phyloP scores from a whole-genome alignment of 2,113 vertebrate species.

The Orycteropus afer region DNA sequence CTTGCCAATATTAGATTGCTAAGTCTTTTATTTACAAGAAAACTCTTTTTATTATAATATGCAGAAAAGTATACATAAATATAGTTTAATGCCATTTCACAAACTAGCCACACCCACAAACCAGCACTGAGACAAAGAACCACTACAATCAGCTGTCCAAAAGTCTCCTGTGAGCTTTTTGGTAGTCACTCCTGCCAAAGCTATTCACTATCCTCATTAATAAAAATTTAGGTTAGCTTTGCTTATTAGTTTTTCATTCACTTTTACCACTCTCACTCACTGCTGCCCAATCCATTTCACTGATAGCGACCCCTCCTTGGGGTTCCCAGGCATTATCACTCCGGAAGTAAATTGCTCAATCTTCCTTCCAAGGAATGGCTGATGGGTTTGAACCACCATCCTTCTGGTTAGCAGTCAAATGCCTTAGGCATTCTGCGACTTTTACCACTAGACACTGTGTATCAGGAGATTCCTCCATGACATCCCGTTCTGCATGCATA shows the following conservation, averaged over 20 bases:
- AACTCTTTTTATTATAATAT: not conserved
- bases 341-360: no score
- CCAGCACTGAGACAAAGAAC: not conserved
- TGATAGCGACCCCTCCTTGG: no score
- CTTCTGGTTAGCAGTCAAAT: no score
- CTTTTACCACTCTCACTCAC: no score
- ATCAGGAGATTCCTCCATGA: not conserved
- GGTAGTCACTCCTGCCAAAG: not conserved
- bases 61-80: not conserved
- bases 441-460: not conserved
- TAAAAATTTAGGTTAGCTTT: not conserved
- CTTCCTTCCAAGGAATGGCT: no score
- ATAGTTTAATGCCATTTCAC: not conserved
- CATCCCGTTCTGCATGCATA: not conserved
- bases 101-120: not conserved
- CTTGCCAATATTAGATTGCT: not conserved
- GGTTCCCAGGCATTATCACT: no score
- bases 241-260: not conserved
- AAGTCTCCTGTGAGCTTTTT: not conserved
- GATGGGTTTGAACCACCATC: no score
- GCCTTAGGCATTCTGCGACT: no score
- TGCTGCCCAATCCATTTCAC: no score
- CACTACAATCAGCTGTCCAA: not conserved
- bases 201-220: not conserved
- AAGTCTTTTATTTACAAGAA: not conserved